Evolutionary conservation across 2,797 vertebrate species (phyloP), one percentile per base, ranked within the genome.

Genomic region (Thripadectes ignobilis): DNA sequence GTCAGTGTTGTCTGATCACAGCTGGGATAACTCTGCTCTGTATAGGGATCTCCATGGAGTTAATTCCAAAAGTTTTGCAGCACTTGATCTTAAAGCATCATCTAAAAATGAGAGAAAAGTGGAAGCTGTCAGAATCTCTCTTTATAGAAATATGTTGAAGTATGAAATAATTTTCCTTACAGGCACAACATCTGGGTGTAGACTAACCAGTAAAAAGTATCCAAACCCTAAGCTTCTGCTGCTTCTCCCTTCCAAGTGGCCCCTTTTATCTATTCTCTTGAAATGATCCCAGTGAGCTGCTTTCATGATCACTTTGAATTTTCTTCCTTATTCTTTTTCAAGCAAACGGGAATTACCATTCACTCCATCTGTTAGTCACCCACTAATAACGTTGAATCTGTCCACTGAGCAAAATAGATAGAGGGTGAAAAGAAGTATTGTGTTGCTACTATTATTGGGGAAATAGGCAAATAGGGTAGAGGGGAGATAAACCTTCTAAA

Each of bases 111-210:
- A 52, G 43, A 67, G 84, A 72, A 84, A 92, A 90, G 27, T 59
- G 26, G 67, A 88, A 92, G 45, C 20, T 92, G 59, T 86, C 69
- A 92, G 67, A 78, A 78, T 57, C 36, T 81, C 30, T 80, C 29
- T 72, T 77, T 57, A 30, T 46, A 45, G n/a, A 92, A 90, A 90
- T 73, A 88, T 15, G 46, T 34, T 77, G 41, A 79, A 62, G 66
- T 79, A 67, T 58, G 49, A 88, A 90, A 62, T 9, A 38, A 17
- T 62, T 41, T 82, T 90, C 22, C 41, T 90, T 76, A 71, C 45
- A 88, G 91, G 81, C 20, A 63, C 34, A 88, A 84, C 69, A 92
- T 81, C 83, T 95, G 71, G 27, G 59, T 76, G 9, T 93, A 88
- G 39, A 57, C 32, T 79, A 88, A 93, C 55, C 29, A 85, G 51